These are phyloP conservation scores for Enteromius viviparus DNA, from an alignment of 2,797 vertebrate species.

Conservation along the genomic window DNA sequence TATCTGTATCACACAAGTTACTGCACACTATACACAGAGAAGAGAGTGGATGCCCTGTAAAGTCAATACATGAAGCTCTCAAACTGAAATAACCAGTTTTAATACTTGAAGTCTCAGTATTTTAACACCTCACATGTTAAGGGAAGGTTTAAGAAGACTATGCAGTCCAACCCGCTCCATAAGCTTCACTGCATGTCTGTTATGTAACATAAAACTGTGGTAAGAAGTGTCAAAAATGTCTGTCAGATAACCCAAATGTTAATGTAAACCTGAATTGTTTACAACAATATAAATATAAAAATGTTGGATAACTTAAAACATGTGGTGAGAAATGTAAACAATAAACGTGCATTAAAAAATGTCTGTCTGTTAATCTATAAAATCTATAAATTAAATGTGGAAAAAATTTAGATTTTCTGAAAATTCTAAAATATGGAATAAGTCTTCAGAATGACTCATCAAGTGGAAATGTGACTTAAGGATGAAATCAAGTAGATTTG, in stretches of 20 bases:
- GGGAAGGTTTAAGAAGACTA: background rate
- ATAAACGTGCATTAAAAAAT: background rate
- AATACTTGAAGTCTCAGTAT: background rate
- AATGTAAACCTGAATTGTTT: background rate
- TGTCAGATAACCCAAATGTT: background rate
- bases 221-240: background rate
- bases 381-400: too few species aligned
- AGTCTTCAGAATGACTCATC: background rate
- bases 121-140: background rate
- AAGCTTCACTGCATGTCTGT: background rate
- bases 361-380: background rate
- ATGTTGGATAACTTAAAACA: background rate
- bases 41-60: background rate
- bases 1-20: background rate
- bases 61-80: background rate
- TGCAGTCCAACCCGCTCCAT: background rate
- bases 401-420: too few species aligned
- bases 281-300: background rate
- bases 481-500: background rate
- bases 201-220: background rate
- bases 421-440: background rate
- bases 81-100: background rate
- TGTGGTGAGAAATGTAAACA: background rate
- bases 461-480: background rate
- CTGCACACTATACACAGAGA: background rate